Percentiles rank a stretch among this genome's conserved stretches.
These are phyloP conservation scores for Oscarella lobularis DNA, from an alignment of 37 sponge, comb jelly and placozoan species.

Conservation along the genomic window DNA sequence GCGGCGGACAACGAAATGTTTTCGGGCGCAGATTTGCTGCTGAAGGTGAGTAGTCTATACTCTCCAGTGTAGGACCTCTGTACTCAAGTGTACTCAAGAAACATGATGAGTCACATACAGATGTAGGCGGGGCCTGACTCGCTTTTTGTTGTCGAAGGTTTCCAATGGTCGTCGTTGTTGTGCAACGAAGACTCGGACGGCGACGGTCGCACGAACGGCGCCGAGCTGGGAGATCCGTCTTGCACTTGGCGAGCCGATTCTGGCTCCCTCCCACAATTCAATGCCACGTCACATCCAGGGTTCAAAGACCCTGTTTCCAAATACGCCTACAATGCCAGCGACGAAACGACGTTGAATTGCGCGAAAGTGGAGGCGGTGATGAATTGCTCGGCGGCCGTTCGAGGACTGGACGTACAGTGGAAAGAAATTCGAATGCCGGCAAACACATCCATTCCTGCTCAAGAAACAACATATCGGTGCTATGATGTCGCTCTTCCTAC, in stretches of 20 bases:
- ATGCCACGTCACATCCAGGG: background rate
- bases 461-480: background rate
- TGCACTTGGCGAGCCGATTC: background rate
- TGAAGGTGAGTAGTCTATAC: background rate
- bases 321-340: background rate
- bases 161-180: background rate
- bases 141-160: too few relatives aligned
- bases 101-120: too few relatives aligned
- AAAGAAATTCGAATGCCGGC: background rate
- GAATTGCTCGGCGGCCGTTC: too few relatives aligned
- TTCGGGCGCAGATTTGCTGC: background rate
- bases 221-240: constrained; percentile 9
- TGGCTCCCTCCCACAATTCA: too few relatives aligned
- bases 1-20: background rate
- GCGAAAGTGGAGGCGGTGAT: background rate
- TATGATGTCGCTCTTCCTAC: background rate
- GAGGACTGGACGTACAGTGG: background rate
- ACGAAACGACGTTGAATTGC: constrained; percentile 1
- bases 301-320: background rate
- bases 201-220: constrained; percentile 7
- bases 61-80: too few relatives aligned
- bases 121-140: too few relatives aligned
- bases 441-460: background rate
- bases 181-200: constrained; percentile 7
- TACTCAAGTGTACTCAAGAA: too few relatives aligned